Conservation (phyloP, 2,888 invertebrate genomes). For the Cheilosia urbana region DNA sequence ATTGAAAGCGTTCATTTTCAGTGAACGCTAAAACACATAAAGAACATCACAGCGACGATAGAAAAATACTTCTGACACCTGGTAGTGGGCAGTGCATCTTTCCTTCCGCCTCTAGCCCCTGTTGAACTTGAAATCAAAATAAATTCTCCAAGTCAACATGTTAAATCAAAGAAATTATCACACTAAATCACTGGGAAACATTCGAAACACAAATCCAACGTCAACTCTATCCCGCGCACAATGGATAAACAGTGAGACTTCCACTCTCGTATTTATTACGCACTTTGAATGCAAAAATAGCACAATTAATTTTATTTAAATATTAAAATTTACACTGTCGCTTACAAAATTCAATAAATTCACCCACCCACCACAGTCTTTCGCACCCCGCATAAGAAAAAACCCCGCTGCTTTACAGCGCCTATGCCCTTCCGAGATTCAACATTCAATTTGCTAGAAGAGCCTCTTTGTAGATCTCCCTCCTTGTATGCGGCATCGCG, state of each 20-base stretch:
- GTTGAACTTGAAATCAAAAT: slow-evolving; percentile 10
- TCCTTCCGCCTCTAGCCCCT: not conserved
- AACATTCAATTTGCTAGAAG: slow-evolving; percentile 32
- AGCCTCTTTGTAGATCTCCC: not conserved
- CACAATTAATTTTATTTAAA: slow-evolving; percentile 50
- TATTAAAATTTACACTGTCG: slow-evolving; percentile 31
- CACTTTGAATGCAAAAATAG: slow-evolving; percentile 31
- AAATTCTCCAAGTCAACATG: not conserved
- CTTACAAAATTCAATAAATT: slow-evolving; percentile 37
- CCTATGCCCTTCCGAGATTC: not conserved
- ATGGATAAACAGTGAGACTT: too few species aligned
- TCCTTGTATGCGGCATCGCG: too few species aligned
- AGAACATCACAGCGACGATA: not conserved
- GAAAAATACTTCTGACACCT: slow-evolving; percentile 14
- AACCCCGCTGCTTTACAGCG: not conserved
- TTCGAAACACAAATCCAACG: not conserved
- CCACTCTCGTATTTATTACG: slow-evolving; percentile 24
- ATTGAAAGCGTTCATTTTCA: not conserved
- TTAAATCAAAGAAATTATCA: slow-evolving; percentile 40
- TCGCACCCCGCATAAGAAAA: not conserved
- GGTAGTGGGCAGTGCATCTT: slow-evolving; percentile 13
- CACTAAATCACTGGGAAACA: slow-evolving; percentile 1
- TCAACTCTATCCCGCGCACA: not conserved
- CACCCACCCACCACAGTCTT: slow-evolving; percentile 14
- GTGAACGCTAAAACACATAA: not conserved